These are phyloP conservation scores for Lithophane socia DNA, from an alignment of 2,888 invertebrate genomes.

Conservation along the genomic window DNA sequence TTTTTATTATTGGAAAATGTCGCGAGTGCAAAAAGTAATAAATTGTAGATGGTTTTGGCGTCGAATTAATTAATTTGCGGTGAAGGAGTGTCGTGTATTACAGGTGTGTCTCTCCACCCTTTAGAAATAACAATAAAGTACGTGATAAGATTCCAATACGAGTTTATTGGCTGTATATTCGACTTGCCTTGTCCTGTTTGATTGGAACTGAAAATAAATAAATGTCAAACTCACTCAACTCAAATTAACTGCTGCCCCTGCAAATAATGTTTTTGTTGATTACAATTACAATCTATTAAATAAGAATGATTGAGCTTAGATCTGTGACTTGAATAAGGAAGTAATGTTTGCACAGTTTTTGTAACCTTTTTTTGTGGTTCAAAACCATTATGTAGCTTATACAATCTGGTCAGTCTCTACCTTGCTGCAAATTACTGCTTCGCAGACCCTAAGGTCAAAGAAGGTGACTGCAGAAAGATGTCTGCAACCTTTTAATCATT, in stretches of 20 bases:
- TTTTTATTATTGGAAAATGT: conserved; percentile 54
- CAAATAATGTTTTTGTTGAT: conserved; percentile 13
- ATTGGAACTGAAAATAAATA: conserved; percentile 19
- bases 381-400: neutral
- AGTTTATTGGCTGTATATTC: conserved; percentile 32
- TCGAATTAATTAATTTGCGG: conserved; percentile 55
- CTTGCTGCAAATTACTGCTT: neutral
- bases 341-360: conserved; percentile 29
- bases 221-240: conserved; percentile 21
- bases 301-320: conserved; percentile 2
- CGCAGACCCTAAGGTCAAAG: conserved; percentile 13
- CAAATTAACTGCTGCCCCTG: neutral
- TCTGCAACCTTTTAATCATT: neutral
- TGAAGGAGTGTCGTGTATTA: conserved; percentile 51
- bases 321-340: conserved; percentile 17
- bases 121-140: conserved; percentile 44
- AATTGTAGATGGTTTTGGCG: conserved; percentile 45
- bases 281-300: conserved; percentile 1
- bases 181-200: conserved; percentile 20
- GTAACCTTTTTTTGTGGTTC: conserved; percentile 12
- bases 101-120: conserved; percentile 54
- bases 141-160: conserved; percentile 43
- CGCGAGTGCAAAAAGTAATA: conserved; percentile 47
- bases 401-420: neutral
- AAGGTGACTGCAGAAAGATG: conserved; percentile 37